Evolutionary conservation across 1,140 invertebrate genomes (phyloP).

Genomic region (Holotrichia oblita): DNA sequence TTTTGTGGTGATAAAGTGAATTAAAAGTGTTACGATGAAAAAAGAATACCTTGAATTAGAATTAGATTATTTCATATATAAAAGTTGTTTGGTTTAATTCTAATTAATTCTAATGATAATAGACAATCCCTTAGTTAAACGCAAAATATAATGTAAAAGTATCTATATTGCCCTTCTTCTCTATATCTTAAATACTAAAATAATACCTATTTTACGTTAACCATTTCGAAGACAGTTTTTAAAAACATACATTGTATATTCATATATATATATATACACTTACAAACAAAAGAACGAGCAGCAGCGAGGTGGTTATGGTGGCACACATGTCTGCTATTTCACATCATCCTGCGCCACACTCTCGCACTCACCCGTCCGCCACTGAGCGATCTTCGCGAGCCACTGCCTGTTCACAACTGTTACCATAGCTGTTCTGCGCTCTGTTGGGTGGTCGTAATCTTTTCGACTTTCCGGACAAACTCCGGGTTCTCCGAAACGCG

Average conservation of each 20-base stretch:
- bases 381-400: constrained; percentile 48
- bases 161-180: too few relatives aligned
- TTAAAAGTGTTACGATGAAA: too few relatives aligned
- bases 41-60: too few relatives aligned
- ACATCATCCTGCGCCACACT: constrained; percentile 49
- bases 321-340: constrained; percentile 49
- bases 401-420: constrained; percentile 41
- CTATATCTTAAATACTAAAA: too few relatives aligned
- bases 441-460: background rate
- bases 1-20: too few relatives aligned
- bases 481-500: background rate
- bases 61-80: too few relatives aligned
- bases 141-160: too few relatives aligned
- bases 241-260: background rate
- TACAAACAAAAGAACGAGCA: constrained; percentile 47
- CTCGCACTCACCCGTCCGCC: constrained; percentile 50
- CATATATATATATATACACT: constrained; percentile 31
- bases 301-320: constrained; percentile 42
- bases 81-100: too few relatives aligned
- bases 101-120: too few relatives aligned
- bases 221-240: too few relatives aligned
- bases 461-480: background rate
- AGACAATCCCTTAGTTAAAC: too few relatives aligned
- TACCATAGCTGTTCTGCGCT: background rate
- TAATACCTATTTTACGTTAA: too few relatives aligned